Percentiles rank a stretch among this genome's conserved stretches.
Evolutionary conservation across 2,888 invertebrate genomes (phyloP).

Genomic region (Polylopha cassiicola): DNA sequence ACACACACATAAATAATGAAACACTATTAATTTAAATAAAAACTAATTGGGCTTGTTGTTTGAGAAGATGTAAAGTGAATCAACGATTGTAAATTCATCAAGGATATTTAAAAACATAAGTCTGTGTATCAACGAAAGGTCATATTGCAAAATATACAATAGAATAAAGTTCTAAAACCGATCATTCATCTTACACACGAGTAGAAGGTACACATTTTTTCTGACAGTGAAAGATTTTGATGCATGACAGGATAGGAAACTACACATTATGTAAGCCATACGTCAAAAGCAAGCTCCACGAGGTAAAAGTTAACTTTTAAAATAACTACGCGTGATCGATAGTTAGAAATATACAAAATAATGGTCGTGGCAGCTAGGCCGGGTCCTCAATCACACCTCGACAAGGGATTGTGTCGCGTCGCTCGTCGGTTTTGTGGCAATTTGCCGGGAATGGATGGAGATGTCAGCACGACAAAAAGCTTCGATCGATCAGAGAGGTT

Average conservation of each 20-base stretch:
- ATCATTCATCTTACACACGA: constrained; percentile 26
- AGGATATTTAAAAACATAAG: too few relatives aligned
- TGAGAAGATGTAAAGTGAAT: too few relatives aligned
- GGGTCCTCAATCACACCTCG: constrained; percentile 61
- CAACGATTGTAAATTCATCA: constrained; percentile 9
- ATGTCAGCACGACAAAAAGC: constrained; percentile 73
- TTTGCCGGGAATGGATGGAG: constrained; percentile 72
- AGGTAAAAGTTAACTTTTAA: constrained; percentile 38
- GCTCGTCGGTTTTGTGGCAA: constrained; percentile 50
- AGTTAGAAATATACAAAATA: constrained; percentile 63
- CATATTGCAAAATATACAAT: constrained; percentile 6
- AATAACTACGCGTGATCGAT: constrained; percentile 56
- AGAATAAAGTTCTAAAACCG: constrained; percentile 17
- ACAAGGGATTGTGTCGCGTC: constrained; percentile 46
- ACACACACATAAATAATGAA: constrained; percentile 14
- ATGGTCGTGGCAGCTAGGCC: constrained; percentile 46
- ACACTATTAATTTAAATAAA: constrained; percentile 6
- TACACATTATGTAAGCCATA: constrained; percentile 38
- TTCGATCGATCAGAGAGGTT: constrained; percentile 62
- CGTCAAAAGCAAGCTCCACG: constrained; percentile 32
- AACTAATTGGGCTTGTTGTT: constrained; percentile 16
- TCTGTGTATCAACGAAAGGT: too few relatives aligned
- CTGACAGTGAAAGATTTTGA: constrained; percentile 48
- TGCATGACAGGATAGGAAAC: constrained; percentile 32
- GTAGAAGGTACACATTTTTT: constrained; percentile 25